Evolutionary conservation across 2,797 vertebrate genomes (phyloP), one percentile per base, ranked within the genome.

Genomic region (Heterohyrax brucei): DNA sequence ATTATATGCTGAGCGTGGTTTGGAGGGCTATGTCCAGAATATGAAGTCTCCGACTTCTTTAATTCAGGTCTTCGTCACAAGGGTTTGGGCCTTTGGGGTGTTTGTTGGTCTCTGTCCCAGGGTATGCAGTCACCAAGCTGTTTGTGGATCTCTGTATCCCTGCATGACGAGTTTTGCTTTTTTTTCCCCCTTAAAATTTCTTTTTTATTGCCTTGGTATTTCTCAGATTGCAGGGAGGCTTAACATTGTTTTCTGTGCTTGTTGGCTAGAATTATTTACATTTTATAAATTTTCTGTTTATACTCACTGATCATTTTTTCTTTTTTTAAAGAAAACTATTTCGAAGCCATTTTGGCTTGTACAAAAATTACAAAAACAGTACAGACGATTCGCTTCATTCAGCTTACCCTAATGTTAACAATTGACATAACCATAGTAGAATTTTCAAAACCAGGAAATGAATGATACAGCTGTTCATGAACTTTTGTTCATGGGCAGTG

Each of bases 171-270:
- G 64, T 61, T 72, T 24, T 10, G 5, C 16, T 72, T 39, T 62
- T 33, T 87, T 53, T 12, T 56, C 30, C 22, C 22, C 24, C 5
- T 89, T 89, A 87, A 86, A 95, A 82, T 89, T 83, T 64, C 46
- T 78, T 96, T 96, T 96, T 91, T 93, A 21, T 81, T 95, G 84
- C 85, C 59, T 78, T 89, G 79, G 24, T 50, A 91, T 84, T 77
- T 93, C 28, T 44, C 9, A 93, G 62, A 84, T n/a, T 92, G 70
- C 53, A 90, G 68, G 93, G 50, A 75, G 33, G 21, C 33, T 85
- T 91, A 62, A 66, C 48, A 48, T 70, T 89, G 81, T 95, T 92
- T 82, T 91, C 75, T 77, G 61, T 94, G 30, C 46, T 91, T 81
- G 30, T n/a, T 70, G 68, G 21, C 64, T 81, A 61, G 82, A 85